These are phyloP conservation scores for Taphrorychus bicolor DNA, from an alignment of 2,888 invertebrate species.

Conservation along the genomic window DNA sequence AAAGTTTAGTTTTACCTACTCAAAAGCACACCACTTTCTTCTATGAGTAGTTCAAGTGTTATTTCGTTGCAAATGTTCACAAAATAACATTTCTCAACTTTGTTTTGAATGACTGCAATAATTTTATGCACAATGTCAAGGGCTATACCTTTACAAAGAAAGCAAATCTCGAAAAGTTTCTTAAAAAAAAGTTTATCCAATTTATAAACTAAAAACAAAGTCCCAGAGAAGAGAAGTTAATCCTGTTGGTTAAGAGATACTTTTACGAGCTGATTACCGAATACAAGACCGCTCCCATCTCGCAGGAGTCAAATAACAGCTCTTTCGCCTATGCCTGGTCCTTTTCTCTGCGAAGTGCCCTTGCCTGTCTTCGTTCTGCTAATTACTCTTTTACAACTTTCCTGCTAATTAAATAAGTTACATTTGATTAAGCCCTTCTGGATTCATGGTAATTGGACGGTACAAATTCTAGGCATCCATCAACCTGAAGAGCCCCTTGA, in stretches of 20 bases:
- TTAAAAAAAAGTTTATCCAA: not conserved
- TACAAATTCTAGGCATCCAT: not conserved
- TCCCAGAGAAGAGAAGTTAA: not conserved
- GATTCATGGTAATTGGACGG: slow-evolving; percentile 5
- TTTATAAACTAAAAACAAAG: not conserved
- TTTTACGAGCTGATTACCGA: not conserved
- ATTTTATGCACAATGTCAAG: no score
- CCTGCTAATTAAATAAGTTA: slow-evolving; percentile 21
- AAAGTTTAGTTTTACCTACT: no score
- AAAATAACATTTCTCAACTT: no score
- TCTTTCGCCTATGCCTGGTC: no score
- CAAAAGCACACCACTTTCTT: no score
- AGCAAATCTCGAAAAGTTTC: no score
- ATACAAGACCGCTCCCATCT: not conserved
- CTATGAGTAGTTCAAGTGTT: no score
- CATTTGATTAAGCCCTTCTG: slow-evolving; percentile 17
- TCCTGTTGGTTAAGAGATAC: not conserved
- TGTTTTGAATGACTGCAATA: no score
- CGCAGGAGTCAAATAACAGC: not conserved
- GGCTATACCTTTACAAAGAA: no score
- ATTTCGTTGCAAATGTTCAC: no score
- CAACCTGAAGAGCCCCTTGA: no score
- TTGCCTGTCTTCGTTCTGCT: no score
- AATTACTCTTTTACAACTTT: slow-evolving; percentile 24
- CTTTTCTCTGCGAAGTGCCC: not conserved